These are phyloP conservation scores for Neosilurus mollespiculum DNA, from an alignment of 2,797 vertebrate genomes.

Conservation along the genomic window DNA sequence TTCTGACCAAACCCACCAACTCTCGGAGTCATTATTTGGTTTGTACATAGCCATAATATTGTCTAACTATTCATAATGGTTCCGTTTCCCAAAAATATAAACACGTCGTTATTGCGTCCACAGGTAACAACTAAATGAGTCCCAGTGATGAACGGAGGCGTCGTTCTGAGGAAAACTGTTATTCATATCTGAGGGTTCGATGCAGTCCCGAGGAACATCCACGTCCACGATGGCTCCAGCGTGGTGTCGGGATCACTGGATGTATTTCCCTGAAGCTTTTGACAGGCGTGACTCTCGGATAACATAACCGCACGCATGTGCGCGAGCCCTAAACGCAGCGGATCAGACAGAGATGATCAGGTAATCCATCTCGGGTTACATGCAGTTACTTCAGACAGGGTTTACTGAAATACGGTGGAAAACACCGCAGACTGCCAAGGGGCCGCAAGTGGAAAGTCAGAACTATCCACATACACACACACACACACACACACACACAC, in stretches of 20 bases:
- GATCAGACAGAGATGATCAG: conserved; percentile 55
- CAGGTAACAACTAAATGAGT: not conserved
- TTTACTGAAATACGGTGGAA: conserved; percentile 52
- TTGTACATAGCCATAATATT: not conserved
- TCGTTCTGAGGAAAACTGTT: not conserved
- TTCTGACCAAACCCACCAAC: not conserved
- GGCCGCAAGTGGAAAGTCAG: conserved; percentile 34
- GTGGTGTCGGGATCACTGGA: not conserved
- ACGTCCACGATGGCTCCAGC: not conserved
- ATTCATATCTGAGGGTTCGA: not conserved
- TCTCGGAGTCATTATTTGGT: not conserved
- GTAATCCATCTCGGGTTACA: conserved; percentile 63
- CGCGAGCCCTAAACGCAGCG: conserved; percentile 57
- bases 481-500: conserved; percentile 30
- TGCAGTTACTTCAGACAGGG: conserved; percentile 59
- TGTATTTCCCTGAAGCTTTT: not conserved
- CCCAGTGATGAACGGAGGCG: not conserved
- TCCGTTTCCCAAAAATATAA: not conserved
- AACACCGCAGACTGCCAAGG: conserved; percentile 47
- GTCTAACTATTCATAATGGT: not conserved
- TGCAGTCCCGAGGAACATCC: not conserved
- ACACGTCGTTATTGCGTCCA: not conserved
- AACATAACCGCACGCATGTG: conserved; percentile 58
- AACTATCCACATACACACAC: conserved; percentile 16
- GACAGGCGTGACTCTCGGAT: conserved; percentile 44